phyloP scores from a whole-genome alignment of 23 tunicate genomes.

The Ascidia mentula region DNA sequence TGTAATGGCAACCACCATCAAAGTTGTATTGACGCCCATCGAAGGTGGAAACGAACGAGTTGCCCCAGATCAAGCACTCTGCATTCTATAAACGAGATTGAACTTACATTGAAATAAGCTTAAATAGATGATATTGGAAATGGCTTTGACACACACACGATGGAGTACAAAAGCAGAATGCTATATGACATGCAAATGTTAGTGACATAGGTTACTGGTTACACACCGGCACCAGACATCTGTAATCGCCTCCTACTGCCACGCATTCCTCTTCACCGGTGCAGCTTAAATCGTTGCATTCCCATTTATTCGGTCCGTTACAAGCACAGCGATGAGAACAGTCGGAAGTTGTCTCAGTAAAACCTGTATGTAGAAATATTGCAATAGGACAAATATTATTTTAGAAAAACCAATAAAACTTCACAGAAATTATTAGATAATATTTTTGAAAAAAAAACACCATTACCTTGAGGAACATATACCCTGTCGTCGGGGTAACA shows the following conservation, averaged over 20 bases:
- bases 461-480: constrained; percentile 2
- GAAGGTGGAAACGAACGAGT: constrained; percentile 22
- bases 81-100: neutral
- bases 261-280: neutral
- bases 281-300: neutral
- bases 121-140: too few species aligned
- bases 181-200: too few species aligned
- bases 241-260: neutral
- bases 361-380: neutral
- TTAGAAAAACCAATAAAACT: neutral
- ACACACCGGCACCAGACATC: neutral
- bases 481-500: neutral
- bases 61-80: constrained; percentile 18
- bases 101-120: too few species aligned
- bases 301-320: neutral
- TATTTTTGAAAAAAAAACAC: neutral
- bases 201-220: too few species aligned
- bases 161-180: too few species aligned
- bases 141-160: too few species aligned
- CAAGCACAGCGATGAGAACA: neutral
- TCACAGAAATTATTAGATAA: neutral
- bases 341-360: neutral
- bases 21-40: constrained; percentile 31
- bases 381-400: neutral
- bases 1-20: constrained; percentile 24